Evolutionary conservation across 37 sponge, comb jelly and placozoan species (phyloP), one percentile per base, ranked within the genome.

Genomic region (Geodia barretti): DNA sequence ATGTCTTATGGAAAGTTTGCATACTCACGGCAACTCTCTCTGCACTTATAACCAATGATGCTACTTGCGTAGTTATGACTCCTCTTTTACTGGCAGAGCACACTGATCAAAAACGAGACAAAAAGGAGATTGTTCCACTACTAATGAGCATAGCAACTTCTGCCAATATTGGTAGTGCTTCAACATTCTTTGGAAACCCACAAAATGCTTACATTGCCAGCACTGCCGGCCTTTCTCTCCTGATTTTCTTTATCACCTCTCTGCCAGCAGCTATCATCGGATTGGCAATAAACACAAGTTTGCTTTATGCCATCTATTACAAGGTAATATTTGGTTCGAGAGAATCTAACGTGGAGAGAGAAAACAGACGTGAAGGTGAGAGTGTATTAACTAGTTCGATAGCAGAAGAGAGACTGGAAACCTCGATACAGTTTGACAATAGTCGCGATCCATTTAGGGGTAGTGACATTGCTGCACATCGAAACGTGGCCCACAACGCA

Each of bases 181-280:
- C 90, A 0, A 89, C 90, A 23, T 74, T 89, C 62, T 84, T 89
- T 72, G 90, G 90, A 21, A 89, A 89, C 41, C 90, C 90, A 2
- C 85, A 89, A 63, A 89, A 89, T 62, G 90, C 90, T 2, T 89
- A 74, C 71, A 89, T 89, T 54, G 90, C 90, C 9, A 67, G 77
- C 70, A 76, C 41, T n/a, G 75, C 84, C 4, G 68, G 29, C 19
- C 54, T 84, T 31, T 41, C 58, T 33, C 70, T 89, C 29, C 37
- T 75, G n/a, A 72, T 83, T 36, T 79, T 79, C 68, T 78, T 89
- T 43, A 31, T 79, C 21, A 74, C 72, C 59, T 41, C 78, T 9
- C 60, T 79, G 14, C 90, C 85, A 24, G 79, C 90, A 60, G 84
- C 90, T 60, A 41, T 84, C 20, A 14, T 89, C 0, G 84, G 85